Conservation (phyloP, 2,113 vertebrate genomes). For the Fulica atra region DNA sequence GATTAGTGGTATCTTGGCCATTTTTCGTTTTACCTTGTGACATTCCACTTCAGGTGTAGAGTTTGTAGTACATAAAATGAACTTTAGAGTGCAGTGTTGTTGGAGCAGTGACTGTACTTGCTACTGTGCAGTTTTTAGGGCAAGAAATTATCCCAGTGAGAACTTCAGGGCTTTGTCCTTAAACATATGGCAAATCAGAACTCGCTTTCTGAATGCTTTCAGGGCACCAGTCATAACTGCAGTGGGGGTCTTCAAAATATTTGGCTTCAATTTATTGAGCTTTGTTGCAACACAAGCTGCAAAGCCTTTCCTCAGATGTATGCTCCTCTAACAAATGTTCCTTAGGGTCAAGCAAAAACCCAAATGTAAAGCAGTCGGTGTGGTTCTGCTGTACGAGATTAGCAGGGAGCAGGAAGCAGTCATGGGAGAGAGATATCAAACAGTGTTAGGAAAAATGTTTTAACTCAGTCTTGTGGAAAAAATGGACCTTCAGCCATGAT, state of each 20-base stretch:
- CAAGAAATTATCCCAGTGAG: fast-evolving
- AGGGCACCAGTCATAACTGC: background rate
- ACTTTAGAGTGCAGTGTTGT: background rate
- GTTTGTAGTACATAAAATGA: background rate
- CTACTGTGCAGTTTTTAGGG: background rate
- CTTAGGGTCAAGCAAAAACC: background rate
- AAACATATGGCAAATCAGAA: background rate
- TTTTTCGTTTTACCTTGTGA: background rate
- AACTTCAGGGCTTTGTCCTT: background rate
- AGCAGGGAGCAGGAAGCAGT: background rate
- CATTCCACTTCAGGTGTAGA: background rate
- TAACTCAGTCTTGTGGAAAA: background rate
- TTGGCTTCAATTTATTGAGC: background rate
- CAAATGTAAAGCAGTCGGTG: background rate
- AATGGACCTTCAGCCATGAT: background rate
- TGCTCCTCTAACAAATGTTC: background rate
- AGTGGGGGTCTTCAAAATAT: background rate
- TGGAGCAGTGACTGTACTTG: background rate
- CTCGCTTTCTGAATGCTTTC: background rate
- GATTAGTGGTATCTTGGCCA: background rate
- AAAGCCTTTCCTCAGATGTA: background rate
- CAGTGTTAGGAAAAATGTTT: background rate
- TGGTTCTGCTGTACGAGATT: background rate
- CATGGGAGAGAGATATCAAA: background rate
- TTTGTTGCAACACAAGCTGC: background rate